These are phyloP conservation scores for Podiceps cristatus DNA, from an alignment of 2,113 vertebrate species.

Conservation along the genomic window DNA sequence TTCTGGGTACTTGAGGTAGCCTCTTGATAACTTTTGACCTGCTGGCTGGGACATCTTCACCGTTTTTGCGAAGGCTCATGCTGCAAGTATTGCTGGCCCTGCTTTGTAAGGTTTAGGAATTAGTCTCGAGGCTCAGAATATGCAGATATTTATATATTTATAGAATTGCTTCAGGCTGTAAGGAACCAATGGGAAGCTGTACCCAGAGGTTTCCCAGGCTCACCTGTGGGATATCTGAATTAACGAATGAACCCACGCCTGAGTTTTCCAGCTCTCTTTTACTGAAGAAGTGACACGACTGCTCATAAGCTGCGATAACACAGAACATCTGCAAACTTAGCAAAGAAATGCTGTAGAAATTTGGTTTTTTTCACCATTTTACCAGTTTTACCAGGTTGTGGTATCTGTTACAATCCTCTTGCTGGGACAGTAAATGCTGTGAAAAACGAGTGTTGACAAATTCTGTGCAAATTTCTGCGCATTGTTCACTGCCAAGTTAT, in stretches of 20 bases:
- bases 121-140: background rate
- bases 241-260: background rate
- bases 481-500: background rate
- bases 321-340: conserved; percentile 4
- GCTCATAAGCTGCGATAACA: background rate
- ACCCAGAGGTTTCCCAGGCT: background rate
- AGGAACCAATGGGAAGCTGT: background rate
- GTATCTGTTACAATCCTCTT: background rate
- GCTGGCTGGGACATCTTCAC: background rate
- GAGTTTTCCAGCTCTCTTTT: background rate
- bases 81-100: background rate
- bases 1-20: background rate
- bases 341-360: background rate
- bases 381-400: background rate
- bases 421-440: background rate
- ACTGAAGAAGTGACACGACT: conserved; percentile 2
- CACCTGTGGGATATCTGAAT: background rate
- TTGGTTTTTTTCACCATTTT: background rate
- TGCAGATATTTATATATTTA: background rate
- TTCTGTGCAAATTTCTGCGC: conserved; percentile 19
- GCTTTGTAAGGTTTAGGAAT: background rate
- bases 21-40: background rate
- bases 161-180: background rate
- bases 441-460: conserved; percentile 52
- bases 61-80: background rate